Evolutionary conservation across 2,888 invertebrate species (phyloP).

Genomic region (Caenorhabditis zanzibari): DNA sequence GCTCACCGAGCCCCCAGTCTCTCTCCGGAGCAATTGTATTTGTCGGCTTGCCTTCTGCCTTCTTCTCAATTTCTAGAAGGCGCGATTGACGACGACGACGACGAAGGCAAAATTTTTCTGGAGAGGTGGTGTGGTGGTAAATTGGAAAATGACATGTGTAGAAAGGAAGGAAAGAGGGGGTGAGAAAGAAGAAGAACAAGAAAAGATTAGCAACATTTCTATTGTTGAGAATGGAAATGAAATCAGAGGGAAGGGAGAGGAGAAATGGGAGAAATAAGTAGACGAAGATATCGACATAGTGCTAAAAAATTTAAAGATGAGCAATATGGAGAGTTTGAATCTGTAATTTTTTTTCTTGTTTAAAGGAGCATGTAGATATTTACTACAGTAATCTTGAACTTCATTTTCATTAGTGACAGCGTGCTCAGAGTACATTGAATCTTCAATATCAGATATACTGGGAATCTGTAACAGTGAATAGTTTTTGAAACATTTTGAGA

Average conservation of each 20-base stretch:
- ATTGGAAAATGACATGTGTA: constrained; percentile 60
- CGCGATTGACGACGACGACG: constrained; percentile 2
- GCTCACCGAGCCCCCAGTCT: background rate
- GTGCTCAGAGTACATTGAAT: no score
- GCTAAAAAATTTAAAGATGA: no score
- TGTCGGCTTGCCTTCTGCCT: constrained; percentile 13
- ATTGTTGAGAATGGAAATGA: background rate
- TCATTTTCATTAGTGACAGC: no score
- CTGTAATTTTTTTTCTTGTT: no score
- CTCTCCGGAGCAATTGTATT: constrained; percentile 43
- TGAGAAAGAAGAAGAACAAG: background rate
- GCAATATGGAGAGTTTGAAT: no score
- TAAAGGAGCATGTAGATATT: no score
- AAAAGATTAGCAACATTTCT: constrained; percentile 15
- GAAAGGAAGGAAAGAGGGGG: background rate
- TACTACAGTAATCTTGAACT: no score
- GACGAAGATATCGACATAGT: background rate
- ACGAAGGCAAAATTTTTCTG: constrained; percentile 21
- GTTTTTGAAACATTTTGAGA: no score
- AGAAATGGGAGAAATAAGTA: background rate
- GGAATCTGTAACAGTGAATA: no score
- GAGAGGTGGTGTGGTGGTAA: constrained; percentile 17
- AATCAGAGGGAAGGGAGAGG: background rate
- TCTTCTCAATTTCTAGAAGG: background rate
- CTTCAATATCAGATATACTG: no score